Base-by-base conservation (phyloP, 1,140 invertebrate genomes). In the Drosophila sturtevanti region DNA sequence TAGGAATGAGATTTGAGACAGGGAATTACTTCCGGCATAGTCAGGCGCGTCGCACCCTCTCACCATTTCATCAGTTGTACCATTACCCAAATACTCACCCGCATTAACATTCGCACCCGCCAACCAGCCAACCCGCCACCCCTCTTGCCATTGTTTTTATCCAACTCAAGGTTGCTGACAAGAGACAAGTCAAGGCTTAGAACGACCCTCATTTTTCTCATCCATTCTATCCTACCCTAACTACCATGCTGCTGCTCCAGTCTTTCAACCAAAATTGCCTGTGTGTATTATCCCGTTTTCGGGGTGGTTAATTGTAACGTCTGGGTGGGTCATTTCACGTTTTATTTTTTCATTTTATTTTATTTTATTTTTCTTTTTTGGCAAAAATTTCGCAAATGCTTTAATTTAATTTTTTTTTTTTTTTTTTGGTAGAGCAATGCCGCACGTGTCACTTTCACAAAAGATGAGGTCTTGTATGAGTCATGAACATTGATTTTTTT, bases 371-470 rank as follows among this genome's bases (percentile, higher is more conserved):
- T 14, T 48, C 16, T 14, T 44, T 69, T 73, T 60, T 67, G 63
- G 14, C 56, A 44, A 74, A 74, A 67, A 52, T 58, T 74, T 74
- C 11, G 72, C 72, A 73, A 38, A 68, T 71, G 66, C 41, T 48
- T 35, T 12, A 48, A 48, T 48, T 31, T 31, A 31, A 31, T 31
- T 31, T 31, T 31, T 31, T 31, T 48, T 48, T 48, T 21, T 44
- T 31, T 31, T 31, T 31, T 3, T 4, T 38, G 7, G 56, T 52
- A 61, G 52, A 66, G 37, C 34, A 27, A 63, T n/a, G 22, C 11
- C 41, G 76, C 76, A 81, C 81, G 82, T 85, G 81, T 71, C 81
- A 81, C 81, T 85, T 85, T 85, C 81, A 75, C 81, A 85, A 84
- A 63, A 21, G 41, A 48, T 48, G 41, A 10, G 18, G 41, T 63